Percentiles rank a stretch among this genome's conserved stretches.
Evolutionary conservation across 2,113 vertebrate species (phyloP).

Genomic region (Dipodomys merriami): DNA sequence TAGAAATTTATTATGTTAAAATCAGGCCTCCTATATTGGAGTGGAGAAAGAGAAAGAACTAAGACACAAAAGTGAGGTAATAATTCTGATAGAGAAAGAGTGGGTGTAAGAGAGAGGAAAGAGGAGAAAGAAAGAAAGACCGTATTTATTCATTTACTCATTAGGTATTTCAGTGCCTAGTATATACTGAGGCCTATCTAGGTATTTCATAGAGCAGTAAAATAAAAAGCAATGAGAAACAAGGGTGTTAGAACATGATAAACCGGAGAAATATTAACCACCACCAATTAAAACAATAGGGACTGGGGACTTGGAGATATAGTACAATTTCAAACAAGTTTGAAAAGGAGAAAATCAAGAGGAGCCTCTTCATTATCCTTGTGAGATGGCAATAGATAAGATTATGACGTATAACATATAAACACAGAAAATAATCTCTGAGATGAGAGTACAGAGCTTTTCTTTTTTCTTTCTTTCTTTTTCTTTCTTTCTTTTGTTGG

Average conservation of each 20-base stretch:
- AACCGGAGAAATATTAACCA: constrained; percentile 22
- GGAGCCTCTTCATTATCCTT: neutral
- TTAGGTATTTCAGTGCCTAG: neutral
- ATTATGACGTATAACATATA: neutral
- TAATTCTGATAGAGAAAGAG: neutral
- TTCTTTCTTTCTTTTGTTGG: no score
- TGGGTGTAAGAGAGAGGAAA: neutral
- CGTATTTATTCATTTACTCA: neutral
- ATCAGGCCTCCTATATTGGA: neutral
- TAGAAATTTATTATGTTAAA: neutral
- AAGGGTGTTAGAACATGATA: neutral
- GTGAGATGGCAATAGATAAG: neutral
- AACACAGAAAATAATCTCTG: neutral
- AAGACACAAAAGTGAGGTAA: neutral
- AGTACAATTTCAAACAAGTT: neutral
- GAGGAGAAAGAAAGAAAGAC: neutral
- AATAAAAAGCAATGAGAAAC: neutral
- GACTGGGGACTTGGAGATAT: neutral
- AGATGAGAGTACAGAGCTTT: neutral
- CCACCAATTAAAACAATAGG: constrained; percentile 18
- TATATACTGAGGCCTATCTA: neutral
- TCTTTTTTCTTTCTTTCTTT: no score
- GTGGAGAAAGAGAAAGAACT: neutral
- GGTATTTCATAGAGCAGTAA: neutral
- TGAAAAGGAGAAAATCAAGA: neutral